Evolutionary conservation across 2,797 vertebrate genomes (phyloP).

Genomic region (Parauchenoglanis ngamensis): DNA sequence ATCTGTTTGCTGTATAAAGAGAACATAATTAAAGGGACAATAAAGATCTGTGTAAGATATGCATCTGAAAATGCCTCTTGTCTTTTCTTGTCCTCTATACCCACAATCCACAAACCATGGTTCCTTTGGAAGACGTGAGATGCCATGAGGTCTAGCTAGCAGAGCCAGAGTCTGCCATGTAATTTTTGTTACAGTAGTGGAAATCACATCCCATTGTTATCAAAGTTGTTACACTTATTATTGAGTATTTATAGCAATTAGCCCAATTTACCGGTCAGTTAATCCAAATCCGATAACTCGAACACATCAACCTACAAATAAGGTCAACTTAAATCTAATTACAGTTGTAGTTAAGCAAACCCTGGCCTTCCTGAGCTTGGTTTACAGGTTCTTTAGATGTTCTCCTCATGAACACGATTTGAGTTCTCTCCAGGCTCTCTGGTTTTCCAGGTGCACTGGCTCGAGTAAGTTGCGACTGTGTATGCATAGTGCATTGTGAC

Average conservation of each 20-base stretch:
- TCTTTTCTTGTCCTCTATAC: slow-evolving; percentile 28
- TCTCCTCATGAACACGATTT: no score
- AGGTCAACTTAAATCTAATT: background rate
- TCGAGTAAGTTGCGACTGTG: background rate
- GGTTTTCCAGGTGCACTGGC: background rate
- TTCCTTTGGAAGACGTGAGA: background rate
- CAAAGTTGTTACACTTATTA: background rate
- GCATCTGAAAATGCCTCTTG: slow-evolving; percentile 61
- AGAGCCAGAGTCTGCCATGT: background rate
- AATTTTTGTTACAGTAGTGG: background rate
- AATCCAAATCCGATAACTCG: background rate
- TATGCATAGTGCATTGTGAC: background rate
- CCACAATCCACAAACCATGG: background rate
- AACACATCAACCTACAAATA: background rate
- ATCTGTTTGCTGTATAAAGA: slow-evolving; percentile 74
- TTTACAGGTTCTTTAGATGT: background rate
- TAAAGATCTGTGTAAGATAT: slow-evolving; percentile 84
- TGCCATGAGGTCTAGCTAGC: background rate
- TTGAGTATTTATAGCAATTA: background rate
- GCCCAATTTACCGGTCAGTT: background rate
- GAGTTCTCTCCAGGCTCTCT: background rate
- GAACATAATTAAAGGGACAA: slow-evolving; percentile 69
- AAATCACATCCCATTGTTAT: background rate
- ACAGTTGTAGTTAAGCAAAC: background rate
- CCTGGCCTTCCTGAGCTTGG: background rate